Evolutionary conservation across 2,113 vertebrate genomes (phyloP).

Genomic region (Meleagris gallopavo): DNA sequence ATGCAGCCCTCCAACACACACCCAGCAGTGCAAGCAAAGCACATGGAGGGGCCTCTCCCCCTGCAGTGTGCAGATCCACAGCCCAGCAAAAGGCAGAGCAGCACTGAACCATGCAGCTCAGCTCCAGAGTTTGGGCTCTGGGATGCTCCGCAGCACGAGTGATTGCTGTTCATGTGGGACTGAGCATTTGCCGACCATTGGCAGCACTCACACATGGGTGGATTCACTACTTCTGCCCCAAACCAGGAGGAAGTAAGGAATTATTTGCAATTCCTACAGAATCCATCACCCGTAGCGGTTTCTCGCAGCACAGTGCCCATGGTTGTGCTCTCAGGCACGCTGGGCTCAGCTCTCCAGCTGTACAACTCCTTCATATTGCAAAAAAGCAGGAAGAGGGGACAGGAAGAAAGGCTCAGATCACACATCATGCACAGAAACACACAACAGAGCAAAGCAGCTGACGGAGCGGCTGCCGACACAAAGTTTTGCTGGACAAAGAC

Average conservation of each 20-base stretch:
- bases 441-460: fast-evolving
- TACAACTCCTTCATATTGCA: fast-evolving
- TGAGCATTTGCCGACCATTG: fast-evolving
- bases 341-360: fast-evolving
- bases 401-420: neutral
- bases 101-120: fast-evolving
- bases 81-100: fast-evolving
- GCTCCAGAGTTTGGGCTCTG: neutral
- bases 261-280: neutral
- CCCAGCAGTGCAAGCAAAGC: neutral
- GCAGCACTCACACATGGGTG: neutral
- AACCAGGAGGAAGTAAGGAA: neutral
- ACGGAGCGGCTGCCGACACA: fast-evolving
- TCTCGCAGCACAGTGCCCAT: fast-evolving
- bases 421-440: fast-evolving
- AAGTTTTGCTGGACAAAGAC: neutral
- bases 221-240: neutral
- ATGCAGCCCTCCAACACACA: neutral
- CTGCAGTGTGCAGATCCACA: fast-evolving
- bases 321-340: neutral
- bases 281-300: fast-evolving
- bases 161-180: neutral
- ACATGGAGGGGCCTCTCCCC: fast-evolving
- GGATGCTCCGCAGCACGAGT: fast-evolving
- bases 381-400: neutral